A percentile compares a stretch with the other conserved stretches of the same genome.
Conservation (phyloP, 2,888 invertebrate genomes). For the Drosophila koepferae region DNA sequence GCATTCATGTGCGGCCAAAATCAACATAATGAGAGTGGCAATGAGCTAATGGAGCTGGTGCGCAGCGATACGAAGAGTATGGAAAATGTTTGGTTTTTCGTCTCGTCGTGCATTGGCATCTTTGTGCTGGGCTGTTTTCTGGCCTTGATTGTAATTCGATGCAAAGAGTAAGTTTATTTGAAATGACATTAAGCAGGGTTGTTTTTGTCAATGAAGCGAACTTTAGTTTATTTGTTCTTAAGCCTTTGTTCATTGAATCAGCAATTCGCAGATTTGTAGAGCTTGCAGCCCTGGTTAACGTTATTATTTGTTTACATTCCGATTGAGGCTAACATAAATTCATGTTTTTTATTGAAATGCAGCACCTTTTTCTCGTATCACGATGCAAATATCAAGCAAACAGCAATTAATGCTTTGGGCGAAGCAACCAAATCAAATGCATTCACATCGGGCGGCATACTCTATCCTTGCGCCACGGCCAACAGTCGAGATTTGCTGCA, state of each 20-base stretch:
- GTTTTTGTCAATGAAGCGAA: not conserved
- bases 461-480: constrained; percentile 87
- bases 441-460: constrained; percentile 86
- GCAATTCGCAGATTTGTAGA: not conserved
- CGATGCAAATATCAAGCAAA: constrained; percentile 86
- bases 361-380: constrained; percentile 84
- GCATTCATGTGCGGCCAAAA: constrained; percentile 88
- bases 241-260: not conserved
- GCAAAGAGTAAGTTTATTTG: constrained; percentile 89
- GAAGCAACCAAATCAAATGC: constrained; percentile 86
- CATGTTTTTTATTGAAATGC: not conserved
- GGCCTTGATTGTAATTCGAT: constrained; percentile 92
- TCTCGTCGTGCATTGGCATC: constrained; percentile 92
- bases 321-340: not conserved
- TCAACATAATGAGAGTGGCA: constrained; percentile 87
- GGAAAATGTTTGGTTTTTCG: constrained; percentile 94
- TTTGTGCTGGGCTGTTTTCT: constrained; percentile 91
- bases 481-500: constrained; percentile 85
- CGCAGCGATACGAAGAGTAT: constrained; percentile 86
- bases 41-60: constrained; percentile 92
- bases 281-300: constrained; percentile 10
- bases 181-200: not conserved
- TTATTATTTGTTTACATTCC: constrained; percentile 8
- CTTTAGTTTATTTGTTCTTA: no score
- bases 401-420: constrained; percentile 87